Evolutionary conservation across 2,797 vertebrate genomes (phyloP).

Genomic region (Mormyrops boulengeri): DNA sequence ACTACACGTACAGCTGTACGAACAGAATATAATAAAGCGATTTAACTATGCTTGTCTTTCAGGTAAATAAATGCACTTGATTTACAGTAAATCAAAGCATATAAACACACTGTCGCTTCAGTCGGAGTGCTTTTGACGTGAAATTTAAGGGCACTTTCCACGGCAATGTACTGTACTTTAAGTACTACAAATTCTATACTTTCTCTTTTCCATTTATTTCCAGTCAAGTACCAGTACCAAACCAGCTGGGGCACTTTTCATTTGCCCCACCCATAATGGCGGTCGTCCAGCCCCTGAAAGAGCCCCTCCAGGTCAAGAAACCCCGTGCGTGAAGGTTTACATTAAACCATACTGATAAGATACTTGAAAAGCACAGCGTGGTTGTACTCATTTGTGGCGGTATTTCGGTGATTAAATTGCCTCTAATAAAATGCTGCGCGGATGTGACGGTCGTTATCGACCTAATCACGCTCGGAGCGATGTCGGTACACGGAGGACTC

Average conservation of each 20-base stretch:
- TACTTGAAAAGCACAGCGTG: not conserved
- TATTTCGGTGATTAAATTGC: not conserved
- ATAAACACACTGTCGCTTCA: not conserved
- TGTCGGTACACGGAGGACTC: not conserved
- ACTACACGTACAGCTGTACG: not conserved
- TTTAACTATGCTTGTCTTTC: not conserved
- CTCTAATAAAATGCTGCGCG: not conserved
- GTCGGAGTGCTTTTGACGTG: not conserved
- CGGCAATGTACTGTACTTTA: not conserved
- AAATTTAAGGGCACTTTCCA: not conserved
- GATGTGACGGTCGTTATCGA: not conserved
- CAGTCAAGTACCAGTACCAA: not conserved
- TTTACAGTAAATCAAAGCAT: not conserved
- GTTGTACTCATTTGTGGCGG: not conserved
- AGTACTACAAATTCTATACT: not conserved
- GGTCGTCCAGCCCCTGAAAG: conserved; percentile 23
- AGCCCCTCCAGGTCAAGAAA: conserved; percentile 31
- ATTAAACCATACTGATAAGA: conserved; percentile 16
- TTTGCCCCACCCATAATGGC: conserved; percentile 25
- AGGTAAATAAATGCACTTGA: not conserved
- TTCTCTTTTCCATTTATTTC: not conserved
- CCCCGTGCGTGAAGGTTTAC: conserved; percentile 34
- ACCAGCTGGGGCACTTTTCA: not conserved
- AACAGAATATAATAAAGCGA: not conserved
- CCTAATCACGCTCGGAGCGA: not conserved